phyloP scores from a whole-genome alignment of 2,113 vertebrate species.

The Xiphophorus maculatus region DNA sequence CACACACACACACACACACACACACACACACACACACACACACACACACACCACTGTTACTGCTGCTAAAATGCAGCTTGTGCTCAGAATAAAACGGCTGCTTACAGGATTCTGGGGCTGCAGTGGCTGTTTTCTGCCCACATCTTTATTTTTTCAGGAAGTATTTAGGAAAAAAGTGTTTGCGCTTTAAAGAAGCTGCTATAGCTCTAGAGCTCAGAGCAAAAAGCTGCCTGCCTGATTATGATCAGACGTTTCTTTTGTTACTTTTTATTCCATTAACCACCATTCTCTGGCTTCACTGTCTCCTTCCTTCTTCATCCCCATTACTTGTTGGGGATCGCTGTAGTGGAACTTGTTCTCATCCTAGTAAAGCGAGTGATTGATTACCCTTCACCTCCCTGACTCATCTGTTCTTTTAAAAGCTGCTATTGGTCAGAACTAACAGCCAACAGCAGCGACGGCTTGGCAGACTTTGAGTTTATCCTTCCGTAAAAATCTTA shows the following conservation, averaged over 20 bases:
- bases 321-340: conserved; percentile 35
- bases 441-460: conserved; percentile 11
- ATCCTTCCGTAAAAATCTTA: not conserved
- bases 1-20: not conserved
- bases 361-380: conserved; percentile 49
- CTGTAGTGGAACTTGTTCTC: conserved; percentile 57
- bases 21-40: not conserved
- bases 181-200: not conserved
- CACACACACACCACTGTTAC: not conserved
- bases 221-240: not conserved
- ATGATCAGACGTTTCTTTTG: conserved; percentile 38
- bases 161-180: not conserved
- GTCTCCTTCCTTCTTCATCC: conserved; percentile 22
- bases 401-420: conserved; percentile 32
- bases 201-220: not conserved
- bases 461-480: conserved; percentile 17
- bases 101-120: not conserved
- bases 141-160: not conserved
- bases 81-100: not conserved
- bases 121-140: too few species aligned
- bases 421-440: not conserved
- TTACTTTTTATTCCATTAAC: conserved; percentile 52
- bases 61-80: not conserved
- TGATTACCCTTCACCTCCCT: conserved; percentile 59
- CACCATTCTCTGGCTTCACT: conserved; percentile 17